Evolutionary conservation across 2,797 vertebrate genomes (phyloP).

Genomic region (Sebastes kiyomatsui): DNA sequence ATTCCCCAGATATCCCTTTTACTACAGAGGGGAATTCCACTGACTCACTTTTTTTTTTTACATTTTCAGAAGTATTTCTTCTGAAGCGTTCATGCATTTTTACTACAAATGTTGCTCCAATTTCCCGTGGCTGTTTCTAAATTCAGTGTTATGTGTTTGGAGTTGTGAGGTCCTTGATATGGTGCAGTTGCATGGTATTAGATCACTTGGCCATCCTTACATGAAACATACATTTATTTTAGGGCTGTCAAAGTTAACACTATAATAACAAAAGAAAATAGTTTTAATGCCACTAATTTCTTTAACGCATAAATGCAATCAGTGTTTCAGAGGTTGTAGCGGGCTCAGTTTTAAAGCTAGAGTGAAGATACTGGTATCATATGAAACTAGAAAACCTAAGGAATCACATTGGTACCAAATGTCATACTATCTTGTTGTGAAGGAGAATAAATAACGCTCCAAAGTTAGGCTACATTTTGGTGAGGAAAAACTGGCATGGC

Average conservation of each 20-base stretch:
- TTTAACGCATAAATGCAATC: too few relatives aligned
- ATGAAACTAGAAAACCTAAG: too few relatives aligned
- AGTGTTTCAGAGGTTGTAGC: too few relatives aligned
- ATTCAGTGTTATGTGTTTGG: not conserved
- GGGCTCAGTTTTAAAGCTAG: too few relatives aligned
- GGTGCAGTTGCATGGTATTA: not conserved
- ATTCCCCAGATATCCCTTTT: conserved; percentile 31
- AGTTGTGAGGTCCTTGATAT: not conserved
- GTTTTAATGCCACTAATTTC: too few relatives aligned
- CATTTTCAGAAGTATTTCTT: not conserved
- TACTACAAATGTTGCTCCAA: not conserved
- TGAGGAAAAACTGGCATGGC: fast-evolving
- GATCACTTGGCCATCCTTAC: not conserved
- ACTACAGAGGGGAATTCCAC: conserved; percentile 4
- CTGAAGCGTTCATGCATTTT: not conserved
- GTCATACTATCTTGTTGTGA: too few relatives aligned
- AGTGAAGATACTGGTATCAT: too few relatives aligned
- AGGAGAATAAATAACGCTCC: too few relatives aligned
- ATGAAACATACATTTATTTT: not conserved
- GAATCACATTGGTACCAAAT: too few relatives aligned
- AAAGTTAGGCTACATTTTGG: fast-evolving
- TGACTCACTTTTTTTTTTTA: not conserved
- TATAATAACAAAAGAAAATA: too few relatives aligned
- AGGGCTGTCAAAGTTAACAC: too few relatives aligned
- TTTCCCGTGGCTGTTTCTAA: not conserved